Base-by-base conservation (phyloP, 2,797 vertebrate genomes). In the Anguilla marmorata region DNA sequence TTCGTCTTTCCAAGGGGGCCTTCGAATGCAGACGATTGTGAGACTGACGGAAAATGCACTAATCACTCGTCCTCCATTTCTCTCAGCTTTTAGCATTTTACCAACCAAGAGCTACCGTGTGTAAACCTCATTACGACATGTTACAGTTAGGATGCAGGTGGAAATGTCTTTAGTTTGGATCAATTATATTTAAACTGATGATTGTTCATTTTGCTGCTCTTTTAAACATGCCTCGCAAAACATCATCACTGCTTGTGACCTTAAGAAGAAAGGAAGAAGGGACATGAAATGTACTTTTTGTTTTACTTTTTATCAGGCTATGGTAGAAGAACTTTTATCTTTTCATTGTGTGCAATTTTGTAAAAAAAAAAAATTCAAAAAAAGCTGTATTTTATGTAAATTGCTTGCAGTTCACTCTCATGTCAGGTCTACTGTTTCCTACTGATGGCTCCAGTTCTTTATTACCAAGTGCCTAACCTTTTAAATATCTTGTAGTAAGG, bases 381-480 rank as follows among this genome's bases (percentile, higher is more conserved):
- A 90, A 91, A 91, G 92, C 91, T 91, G 90, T 88, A 92, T 93
- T 94, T 95, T 90, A 90, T 88, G 93, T 95, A 91, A 94, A 92
- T 89, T 89, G 94, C 94, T 95, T 94, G 92, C 91, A 92, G 93
- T 96, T 96, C 94, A 91, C 90, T 93, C 95, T 95, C 86, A 85
- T 96, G 97, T 94, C 96, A 96, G 95, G 95, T 96, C 93, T 93
- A 94, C 94, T 48, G 93, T 94, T 93, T 97, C 93, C 94, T 95
- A 91, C 56, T 69, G 94, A 96, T 95, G 95, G 95, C 94, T 96
- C 95, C 96, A 92, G 93, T 96, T 94, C 95, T 97, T 97, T 94
- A 95, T 94, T 96, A 97, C 96, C 95, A 98, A 99, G 98, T 99
- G 98, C 98, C 98, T 98, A 96, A 97, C 95, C 95, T 96, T 97